Conservation (phyloP, 2,113 vertebrate genomes). For the Pelvicachromis taeniatus region DNA sequence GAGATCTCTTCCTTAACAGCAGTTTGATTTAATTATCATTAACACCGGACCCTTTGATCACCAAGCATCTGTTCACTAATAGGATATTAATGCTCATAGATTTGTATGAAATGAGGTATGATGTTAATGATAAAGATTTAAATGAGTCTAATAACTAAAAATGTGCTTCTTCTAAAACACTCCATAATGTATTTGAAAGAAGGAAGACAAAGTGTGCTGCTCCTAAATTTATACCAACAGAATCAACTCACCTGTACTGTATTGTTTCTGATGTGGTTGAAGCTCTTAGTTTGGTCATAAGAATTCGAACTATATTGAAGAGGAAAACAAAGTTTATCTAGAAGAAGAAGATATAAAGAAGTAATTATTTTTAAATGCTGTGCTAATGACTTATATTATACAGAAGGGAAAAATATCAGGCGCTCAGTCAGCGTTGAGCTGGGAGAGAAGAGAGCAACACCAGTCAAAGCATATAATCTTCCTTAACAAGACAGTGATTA, state of each 20-base stretch:
- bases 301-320: conserved; percentile 97
- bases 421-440: neutral
- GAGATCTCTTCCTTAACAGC: neutral
- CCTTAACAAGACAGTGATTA: neutral
- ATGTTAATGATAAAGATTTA: neutral
- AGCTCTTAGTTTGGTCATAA: conserved; percentile 96
- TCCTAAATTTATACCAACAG: neutral
- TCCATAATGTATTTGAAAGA: neutral
- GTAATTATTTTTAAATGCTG: neutral
- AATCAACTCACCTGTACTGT: conserved; percentile 86
- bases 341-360: conserved; percentile 6
- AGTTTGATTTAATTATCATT: neutral
- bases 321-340: conserved; percentile 98
- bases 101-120: neutral
- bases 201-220: neutral
- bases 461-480: neutral
- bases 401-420: neutral
- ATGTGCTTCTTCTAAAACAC: neutral
- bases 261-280: conserved; percentile 97
- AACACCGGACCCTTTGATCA: neutral
- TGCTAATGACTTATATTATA: neutral
- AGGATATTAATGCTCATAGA: neutral
- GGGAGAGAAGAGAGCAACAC: neutral
- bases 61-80: neutral
- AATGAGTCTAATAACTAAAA: neutral